Evolutionary conservation across 2,888 invertebrate species (phyloP).

Genomic region (Pseudococcus longispinus): DNA sequence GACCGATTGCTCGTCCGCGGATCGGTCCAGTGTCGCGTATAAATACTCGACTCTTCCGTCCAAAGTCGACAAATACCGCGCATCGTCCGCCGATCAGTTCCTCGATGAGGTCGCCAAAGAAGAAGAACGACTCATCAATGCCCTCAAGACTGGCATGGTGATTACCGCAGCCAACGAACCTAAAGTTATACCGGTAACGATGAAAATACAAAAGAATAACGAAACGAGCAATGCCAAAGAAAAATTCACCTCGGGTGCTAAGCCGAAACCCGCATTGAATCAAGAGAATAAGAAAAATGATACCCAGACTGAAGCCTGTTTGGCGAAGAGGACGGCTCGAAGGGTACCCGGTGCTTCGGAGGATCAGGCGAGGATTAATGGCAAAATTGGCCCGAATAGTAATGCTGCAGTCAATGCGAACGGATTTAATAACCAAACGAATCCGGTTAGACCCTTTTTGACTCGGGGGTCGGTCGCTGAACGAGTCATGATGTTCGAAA

Average conservation of each 20-base stretch:
- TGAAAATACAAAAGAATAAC: slow-evolving; percentile 49
- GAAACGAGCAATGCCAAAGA: slow-evolving; percentile 33
- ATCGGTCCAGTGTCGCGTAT: slow-evolving; percentile 59
- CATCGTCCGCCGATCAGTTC: slow-evolving; percentile 19
- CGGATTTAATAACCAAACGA: slow-evolving; percentile 60
- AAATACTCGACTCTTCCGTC: slow-evolving; percentile 50
- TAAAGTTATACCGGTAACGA: slow-evolving; percentile 22
- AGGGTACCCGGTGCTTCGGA: background rate
- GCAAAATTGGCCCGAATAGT: background rate
- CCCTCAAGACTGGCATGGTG: slow-evolving; percentile 76
- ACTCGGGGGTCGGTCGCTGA: slow-evolving; percentile 91
- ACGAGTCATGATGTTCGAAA: slow-evolving; percentile 87
- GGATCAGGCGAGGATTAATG: slow-evolving; percentile 62
- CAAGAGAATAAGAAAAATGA: background rate
- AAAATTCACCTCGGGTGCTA: slow-evolving; percentile 57
- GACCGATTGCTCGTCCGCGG: slow-evolving; percentile 59
- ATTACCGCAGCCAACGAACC: slow-evolving; percentile 61
- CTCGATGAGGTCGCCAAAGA: slow-evolving; percentile 80
- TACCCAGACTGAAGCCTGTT: background rate
- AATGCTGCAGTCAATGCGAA: slow-evolving; percentile 60
- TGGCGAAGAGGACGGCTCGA: slow-evolving; percentile 42
- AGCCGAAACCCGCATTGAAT: background rate
- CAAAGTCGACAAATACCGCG: slow-evolving; percentile 15
- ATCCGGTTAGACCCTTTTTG: slow-evolving; percentile 82
- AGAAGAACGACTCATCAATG: slow-evolving; percentile 79